Evolutionary conservation across 1,140 invertebrate genomes (phyloP), one percentile per base, ranked within the genome.

Genomic region (Diachasmimorpha longicaudata): DNA sequence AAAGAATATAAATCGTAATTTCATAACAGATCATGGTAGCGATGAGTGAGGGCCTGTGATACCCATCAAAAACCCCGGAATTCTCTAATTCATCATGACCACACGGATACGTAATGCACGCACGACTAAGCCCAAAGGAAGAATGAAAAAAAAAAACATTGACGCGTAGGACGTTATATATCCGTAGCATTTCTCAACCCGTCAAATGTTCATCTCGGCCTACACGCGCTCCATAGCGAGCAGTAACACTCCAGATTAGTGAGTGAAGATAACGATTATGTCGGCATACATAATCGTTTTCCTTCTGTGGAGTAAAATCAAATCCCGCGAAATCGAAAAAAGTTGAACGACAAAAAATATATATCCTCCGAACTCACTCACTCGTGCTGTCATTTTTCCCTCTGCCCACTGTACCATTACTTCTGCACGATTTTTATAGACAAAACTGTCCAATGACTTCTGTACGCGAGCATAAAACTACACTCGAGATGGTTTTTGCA

Each of bases 401-500:
- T 25, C 0, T 36, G 2, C 11, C 10, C 23, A 25, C n/a, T 66
- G 19, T 11, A 66, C 58, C 9, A 66, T 66, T 66, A 66, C 36
- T 58, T 31, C 58, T 66, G 2, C 2, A 31, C 14, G 23, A 66
- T 39, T 68, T 68, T 68, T 68, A n/a, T 37, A 37, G n/a, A 68
- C 31, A 8, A 36, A 68, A 37, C n/a, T 68, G 4, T 19, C 66
- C 66, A 68, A 31, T 68, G 66, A 19, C 31, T 68, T 14, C 16
- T 39, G 1, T 68, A 39, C 14, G 25, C 31, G n/a, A 16, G 14
- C n/a, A 72, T 52, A 31, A 75, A 52, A 69, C 44, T 70, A 70
- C 48, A 37, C 11, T n/a, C 14, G 25, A 66, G 44, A 74, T 69
- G 72, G 70, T 83, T 84, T 84, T 84, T 82, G 77, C 77, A 70